Evolutionary conservation across 2,888 invertebrate species (phyloP), one percentile per base, ranked within the genome.

Genomic region (Drosophila villosipedis): DNA sequence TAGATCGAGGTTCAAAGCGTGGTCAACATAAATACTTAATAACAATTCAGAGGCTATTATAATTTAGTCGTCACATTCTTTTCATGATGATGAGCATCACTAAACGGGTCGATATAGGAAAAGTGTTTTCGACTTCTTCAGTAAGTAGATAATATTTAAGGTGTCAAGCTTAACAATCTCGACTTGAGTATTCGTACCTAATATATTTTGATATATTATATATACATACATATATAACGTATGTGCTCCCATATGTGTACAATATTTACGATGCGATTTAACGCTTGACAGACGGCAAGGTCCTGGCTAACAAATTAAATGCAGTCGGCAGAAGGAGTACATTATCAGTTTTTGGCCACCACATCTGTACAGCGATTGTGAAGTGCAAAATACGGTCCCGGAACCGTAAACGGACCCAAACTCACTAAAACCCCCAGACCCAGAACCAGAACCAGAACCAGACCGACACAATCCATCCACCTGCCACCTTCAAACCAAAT

Each of bases 321-420:
- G 72, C 79, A 76, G 73, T 76, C 78, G 73, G 82, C 69, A 68
- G 78, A 43, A 43, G 47, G 70, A 58, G 76, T 76, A 54, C 66
- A 83, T 81, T 83, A 83, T 83, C 82, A 77, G 82, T 79, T 82
- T 82, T 83, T 47, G 71, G 75, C 75, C 67, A 67, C 66, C 78
- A 75, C 75, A 78, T 78, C 76, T 76, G 62, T 73, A 49, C 22
- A 39, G 55, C 59, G 68, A 68, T 67, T 74, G 58, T 75, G 62
- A 57, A 68, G 75, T 68, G 73, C 49, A 69, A 74, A 66, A 70
- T 70, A 75, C 71, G 55, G 70, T 37, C 71, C 78, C 47, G 47
- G 47, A 47, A 47, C 47, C 25, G 22, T 25, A 47, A 47, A 25
- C 47, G 9, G 47, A 47, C 47, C 47, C 47, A 16, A 47, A 47